These are phyloP conservation scores for Sus scrofa DNA, from an alignment of 2,113 vertebrate genomes.

Conservation along the genomic window T2T-Sscrofa CM000826.6:60609001-60609500, in stretches of 20 bases:
- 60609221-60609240: background rate
- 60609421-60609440: background rate
- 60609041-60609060: conserved; percentile 36
- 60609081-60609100: background rate
- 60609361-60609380: background rate
- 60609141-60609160: background rate
- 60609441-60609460: background rate
- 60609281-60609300: background rate
- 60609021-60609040: background rate
- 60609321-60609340: background rate
- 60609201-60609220: background rate
- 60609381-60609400: background rate
- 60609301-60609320: background rate
- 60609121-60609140: background rate
- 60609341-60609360: background rate
- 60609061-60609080: no score
- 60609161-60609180: background rate
- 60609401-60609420: background rate
- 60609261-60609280: background rate
- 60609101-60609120: background rate
- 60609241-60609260: background rate
- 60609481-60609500: background rate
- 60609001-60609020: background rate
- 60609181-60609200: background rate
- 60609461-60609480: background rate